Percentiles rank a stretch among this genome's conserved stretches.
phyloP scores from a whole-genome alignment of 2,888 invertebrate species.

The Morpho helenor region DNA sequence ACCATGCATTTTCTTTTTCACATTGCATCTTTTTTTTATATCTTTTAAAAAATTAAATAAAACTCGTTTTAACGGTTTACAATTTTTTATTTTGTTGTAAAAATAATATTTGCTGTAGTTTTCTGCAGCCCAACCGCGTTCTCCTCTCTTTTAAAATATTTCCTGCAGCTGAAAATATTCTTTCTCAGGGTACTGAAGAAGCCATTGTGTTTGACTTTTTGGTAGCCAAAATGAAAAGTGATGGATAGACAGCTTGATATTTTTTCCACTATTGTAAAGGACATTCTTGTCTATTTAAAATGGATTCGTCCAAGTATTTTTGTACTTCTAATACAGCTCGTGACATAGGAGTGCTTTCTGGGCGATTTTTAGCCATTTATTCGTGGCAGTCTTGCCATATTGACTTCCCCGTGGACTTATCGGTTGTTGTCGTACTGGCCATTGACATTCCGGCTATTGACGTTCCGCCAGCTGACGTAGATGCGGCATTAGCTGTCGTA shows the following conservation, averaged over 20 bases:
- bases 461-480: too few species aligned
- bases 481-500: constrained; percentile 1
- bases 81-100: not conserved
- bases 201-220: constrained; percentile 2
- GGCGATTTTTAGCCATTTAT: constrained; percentile 10
- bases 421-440: too few species aligned
- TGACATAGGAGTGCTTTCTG: constrained; percentile 8
- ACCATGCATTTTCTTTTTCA: too few species aligned
- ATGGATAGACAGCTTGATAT: not conserved
- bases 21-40: too few species aligned
- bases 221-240: not conserved
- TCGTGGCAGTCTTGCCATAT: constrained; percentile 11
- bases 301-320: not conserved
- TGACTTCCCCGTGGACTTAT: constrained; percentile 3
- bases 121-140: not conserved
- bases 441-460: too few species aligned
- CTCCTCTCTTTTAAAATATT: not conserved
- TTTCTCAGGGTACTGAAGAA: not conserved
- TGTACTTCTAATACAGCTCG: constrained; percentile 12
- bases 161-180: constrained; percentile 3
- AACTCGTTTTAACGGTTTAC: too few species aligned
- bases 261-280: constrained; percentile 1
- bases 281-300: not conserved
- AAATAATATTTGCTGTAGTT: not conserved
- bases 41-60: too few species aligned